A percentile compares a stretch with the other conserved stretches of the same genome.
Evolutionary conservation across 2,888 invertebrate species (phyloP).

Genomic region (Oligia fasciuncula): DNA sequence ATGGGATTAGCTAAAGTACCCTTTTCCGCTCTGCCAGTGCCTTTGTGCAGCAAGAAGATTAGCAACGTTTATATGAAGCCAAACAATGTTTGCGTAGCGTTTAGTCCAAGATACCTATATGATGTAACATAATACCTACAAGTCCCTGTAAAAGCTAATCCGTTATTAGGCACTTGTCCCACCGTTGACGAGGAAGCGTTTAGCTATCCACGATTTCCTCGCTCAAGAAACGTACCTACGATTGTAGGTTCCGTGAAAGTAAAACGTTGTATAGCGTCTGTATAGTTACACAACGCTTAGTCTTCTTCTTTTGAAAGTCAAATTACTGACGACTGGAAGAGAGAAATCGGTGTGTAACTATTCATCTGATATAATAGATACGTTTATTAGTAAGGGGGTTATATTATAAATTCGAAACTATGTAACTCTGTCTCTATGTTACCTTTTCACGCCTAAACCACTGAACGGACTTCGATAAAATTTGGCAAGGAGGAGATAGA

Average conservation of each 20-base stretch:
- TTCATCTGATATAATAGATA: too few relatives aligned
- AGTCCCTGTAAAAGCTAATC: conserved; percentile 6
- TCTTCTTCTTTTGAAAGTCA: too few relatives aligned
- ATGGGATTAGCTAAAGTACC: conserved; percentile 33
- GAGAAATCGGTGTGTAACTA: too few relatives aligned
- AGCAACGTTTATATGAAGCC: conserved; percentile 32
- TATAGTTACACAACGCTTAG: too few relatives aligned
- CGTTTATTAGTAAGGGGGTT: too few relatives aligned
- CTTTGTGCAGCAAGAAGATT: conserved; percentile 20
- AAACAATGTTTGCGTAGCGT: conserved; percentile 26
- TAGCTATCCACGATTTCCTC: not conserved
- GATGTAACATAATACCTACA: not conserved
- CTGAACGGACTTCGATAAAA: too few relatives aligned
- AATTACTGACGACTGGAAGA: too few relatives aligned
- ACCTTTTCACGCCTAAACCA: not conserved
- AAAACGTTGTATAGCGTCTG: not conserved
- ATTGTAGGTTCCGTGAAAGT: not conserved
- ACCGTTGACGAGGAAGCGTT: too few relatives aligned
- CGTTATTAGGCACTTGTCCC: not conserved
- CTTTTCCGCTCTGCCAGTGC: conserved; percentile 16
- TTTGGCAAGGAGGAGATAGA: too few relatives aligned
- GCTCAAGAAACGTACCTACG: not conserved
- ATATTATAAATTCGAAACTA: not conserved
- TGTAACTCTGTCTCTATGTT: not conserved
- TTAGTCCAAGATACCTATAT: not conserved